Evolutionary conservation across 1,140 invertebrate species (phyloP).

Genomic region (Trinorchestia longiramus): DNA sequence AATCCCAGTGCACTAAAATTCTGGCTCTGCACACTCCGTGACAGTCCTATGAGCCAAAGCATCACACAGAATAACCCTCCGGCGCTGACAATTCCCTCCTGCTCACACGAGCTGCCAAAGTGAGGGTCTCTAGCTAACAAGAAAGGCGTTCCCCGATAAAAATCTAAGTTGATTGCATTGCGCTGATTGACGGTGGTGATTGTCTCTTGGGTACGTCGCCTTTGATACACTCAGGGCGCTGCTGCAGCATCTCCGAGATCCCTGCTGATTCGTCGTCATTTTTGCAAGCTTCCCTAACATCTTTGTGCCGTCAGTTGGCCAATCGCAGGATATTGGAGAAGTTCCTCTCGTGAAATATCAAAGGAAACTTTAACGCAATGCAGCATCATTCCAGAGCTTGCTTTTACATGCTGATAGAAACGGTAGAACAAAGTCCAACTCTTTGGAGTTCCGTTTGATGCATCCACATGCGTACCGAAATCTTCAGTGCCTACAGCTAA

Average conservation of each 20-base stretch:
- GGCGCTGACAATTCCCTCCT: background rate
- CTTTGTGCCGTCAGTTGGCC: conserved; percentile 21
- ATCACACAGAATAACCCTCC: background rate
- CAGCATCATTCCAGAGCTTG: background rate
- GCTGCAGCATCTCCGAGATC: background rate
- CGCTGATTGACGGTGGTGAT: conserved; percentile 48
- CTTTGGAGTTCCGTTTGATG: background rate
- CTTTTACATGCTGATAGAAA: background rate
- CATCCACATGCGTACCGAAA: background rate
- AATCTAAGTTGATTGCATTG: conserved; percentile 50
- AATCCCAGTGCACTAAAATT: background rate
- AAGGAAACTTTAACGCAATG: background rate
- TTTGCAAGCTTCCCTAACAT: conserved; percentile 14
- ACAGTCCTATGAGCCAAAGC: background rate
- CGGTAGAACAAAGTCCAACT: background rate
- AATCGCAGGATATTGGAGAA: conserved; percentile 43
- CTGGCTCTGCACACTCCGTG: background rate
- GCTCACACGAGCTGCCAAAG: background rate
- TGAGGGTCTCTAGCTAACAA: conserved; percentile 28
- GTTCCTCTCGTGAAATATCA: conserved; percentile 12
- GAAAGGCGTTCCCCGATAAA: conserved; percentile 21
- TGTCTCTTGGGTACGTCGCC: conserved; percentile 38
- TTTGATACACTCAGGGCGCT: background rate
- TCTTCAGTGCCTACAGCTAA: background rate
- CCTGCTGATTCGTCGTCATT: conserved; percentile 50